Percentiles rank a stretch among this genome's conserved stretches.
Evolutionary conservation across 2,888 invertebrate species (phyloP).

Genomic region (Volucella bombylans): DNA sequence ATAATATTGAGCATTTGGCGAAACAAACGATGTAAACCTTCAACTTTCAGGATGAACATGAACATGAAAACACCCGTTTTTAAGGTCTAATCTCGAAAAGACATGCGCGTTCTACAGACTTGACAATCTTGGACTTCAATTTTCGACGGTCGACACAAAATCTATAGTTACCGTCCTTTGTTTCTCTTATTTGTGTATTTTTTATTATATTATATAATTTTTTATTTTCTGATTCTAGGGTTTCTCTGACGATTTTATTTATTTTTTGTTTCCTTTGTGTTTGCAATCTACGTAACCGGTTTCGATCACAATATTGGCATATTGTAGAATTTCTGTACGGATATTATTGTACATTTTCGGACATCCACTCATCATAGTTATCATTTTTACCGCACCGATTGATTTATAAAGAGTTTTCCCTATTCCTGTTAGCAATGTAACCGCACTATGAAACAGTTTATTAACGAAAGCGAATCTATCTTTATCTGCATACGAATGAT

Average conservation of each 20-base stretch:
- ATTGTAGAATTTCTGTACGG: constrained; percentile 22
- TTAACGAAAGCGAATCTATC: too few species aligned
- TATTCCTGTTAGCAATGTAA: not conserved
- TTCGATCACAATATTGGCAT: constrained; percentile 10
- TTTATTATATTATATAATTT: constrained; percentile 11
- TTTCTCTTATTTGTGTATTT: constrained; percentile 3
- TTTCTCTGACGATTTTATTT: constrained; percentile 14
- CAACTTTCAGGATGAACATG: too few species aligned
- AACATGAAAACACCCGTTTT: not conserved
- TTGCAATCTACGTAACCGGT: not conserved
- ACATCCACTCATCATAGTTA: constrained; percentile 17
- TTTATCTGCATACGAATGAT: too few species aligned
- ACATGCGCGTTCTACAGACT: constrained; percentile 72
- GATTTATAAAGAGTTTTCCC: not conserved
- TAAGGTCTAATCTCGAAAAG: not conserved
- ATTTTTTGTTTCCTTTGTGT: constrained; percentile 5
- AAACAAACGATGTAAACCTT: too few species aligned
- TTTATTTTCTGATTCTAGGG: not conserved
- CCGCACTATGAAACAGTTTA: not conserved
- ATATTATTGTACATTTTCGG: constrained; percentile 31
- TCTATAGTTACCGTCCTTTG: constrained; percentile 60
- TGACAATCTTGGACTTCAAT: constrained; percentile 11
- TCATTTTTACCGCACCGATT: not conserved
- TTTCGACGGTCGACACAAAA: constrained; percentile 78
- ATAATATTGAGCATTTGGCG: not conserved